A percentile compares a stretch with the other conserved stretches of the same genome.
Evolutionary conservation across 2,113 vertebrate species (phyloP).

Genomic region (Taxidea taxus): DNA sequence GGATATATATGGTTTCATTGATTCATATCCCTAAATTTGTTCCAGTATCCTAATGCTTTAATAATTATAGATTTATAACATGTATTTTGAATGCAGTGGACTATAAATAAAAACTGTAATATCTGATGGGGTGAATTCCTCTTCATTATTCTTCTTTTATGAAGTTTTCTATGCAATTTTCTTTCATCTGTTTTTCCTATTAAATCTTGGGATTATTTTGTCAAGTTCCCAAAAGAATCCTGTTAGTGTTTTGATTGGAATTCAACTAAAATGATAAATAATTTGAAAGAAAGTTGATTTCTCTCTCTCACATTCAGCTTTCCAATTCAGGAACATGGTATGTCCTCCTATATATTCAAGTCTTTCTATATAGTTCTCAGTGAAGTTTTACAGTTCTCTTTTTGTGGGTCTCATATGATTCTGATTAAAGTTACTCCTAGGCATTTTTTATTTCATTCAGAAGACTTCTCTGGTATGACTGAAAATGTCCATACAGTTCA

Average conservation of each 20-base stretch:
- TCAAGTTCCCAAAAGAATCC: neutral
- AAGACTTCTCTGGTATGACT: conserved; percentile 15
- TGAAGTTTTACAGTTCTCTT: conserved; percentile 17
- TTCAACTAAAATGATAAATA: conserved; percentile 45
- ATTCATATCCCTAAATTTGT: conserved; percentile 20
- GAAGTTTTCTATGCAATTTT: neutral
- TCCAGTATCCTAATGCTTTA: neutral
- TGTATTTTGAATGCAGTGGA: neutral
- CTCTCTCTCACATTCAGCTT: neutral
- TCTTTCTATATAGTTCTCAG: conserved; percentile 16
- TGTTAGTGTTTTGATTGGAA: conserved; percentile 32
- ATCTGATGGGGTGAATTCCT: neutral
- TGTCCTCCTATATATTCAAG: neutral
- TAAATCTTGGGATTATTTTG: conserved; percentile 24
- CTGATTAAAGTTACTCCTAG: conserved; percentile 43
- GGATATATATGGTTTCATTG: neutral
- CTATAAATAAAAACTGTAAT: conserved; percentile 5
- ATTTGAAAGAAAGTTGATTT: conserved; percentile 2
- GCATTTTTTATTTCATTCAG: conserved; percentile 52
- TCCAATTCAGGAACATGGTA: conserved; percentile 1
- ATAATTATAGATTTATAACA: neutral
- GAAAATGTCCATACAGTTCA: neutral
- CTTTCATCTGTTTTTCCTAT: neutral
- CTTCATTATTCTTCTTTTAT: conserved; percentile 17
- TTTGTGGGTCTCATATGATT: conserved; percentile 25